Evolutionary conservation across 2,797 vertebrate genomes (phyloP).

Genomic region (Eleutherodactylus coqui): DNA sequence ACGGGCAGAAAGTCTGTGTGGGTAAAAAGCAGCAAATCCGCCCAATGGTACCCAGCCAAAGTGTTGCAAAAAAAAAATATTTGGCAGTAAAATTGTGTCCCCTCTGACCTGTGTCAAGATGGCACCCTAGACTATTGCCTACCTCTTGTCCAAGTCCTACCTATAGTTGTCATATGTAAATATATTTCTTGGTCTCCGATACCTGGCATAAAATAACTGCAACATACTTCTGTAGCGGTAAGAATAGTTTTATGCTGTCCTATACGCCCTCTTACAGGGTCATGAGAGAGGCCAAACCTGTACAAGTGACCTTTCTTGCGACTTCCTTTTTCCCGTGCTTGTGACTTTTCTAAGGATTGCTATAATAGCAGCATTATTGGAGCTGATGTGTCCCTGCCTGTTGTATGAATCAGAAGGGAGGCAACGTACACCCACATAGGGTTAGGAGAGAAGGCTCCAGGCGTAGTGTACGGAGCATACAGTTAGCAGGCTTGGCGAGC

Average conservation of each 20-base stretch:
- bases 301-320: not conserved
- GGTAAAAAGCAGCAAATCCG: too few species aligned
- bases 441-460: not conserved
- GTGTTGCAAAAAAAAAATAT: too few species aligned
- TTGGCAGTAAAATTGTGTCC: too few species aligned
- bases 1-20: too few species aligned
- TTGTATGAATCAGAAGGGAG: slow-evolving; percentile 55
- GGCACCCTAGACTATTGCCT: too few species aligned
- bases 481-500: slow-evolving; percentile 4
- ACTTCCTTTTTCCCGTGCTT: not conserved
- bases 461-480: not conserved
- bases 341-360: not conserved
- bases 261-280: not conserved
- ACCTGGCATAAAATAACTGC: not conserved
- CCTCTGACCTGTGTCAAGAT: too few species aligned
- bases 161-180: not conserved
- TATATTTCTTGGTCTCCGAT: not conserved
- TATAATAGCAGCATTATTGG: not conserved
- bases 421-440: slow-evolving; percentile 25
- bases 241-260: not conserved
- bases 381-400: slow-evolving; percentile 46
- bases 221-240: not conserved
- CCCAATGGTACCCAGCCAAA: too few species aligned
- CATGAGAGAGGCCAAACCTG: not conserved
- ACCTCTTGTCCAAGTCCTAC: too few species aligned